A percentile compares a stretch with the other conserved stretches of the same genome.
Conservation (phyloP, 2,113 vertebrate genomes). For the Burhinus bistriatus region DNA sequence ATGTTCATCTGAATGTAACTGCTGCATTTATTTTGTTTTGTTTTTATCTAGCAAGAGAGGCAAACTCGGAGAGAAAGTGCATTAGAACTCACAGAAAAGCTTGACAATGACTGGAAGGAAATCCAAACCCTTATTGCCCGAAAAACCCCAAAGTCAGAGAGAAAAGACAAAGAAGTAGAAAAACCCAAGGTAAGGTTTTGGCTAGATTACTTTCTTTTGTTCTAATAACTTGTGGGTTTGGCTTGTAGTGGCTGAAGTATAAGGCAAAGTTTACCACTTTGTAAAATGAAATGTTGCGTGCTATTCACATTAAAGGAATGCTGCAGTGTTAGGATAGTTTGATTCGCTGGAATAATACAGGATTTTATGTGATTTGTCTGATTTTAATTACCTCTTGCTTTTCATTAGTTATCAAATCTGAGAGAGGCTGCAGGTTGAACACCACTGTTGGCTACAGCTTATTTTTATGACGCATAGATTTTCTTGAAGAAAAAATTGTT, state of each 20-base stretch:
- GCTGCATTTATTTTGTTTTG: neutral
- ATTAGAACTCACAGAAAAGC: constrained; percentile 90
- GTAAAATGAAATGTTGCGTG: neutral
- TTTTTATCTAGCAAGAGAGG: constrained; percentile 81
- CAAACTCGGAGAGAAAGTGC: constrained; percentile 87
- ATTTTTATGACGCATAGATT: neutral
- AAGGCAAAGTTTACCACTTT: neutral
- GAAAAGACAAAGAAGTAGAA: constrained; percentile 64
- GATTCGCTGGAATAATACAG: neutral
- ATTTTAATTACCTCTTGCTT: neutral
- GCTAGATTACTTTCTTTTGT: neutral
- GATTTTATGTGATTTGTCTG: neutral
- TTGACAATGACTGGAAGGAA: constrained; percentile 92
- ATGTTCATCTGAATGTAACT: neutral
- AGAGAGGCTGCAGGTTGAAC: neutral
- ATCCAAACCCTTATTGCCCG: constrained; percentile 84
- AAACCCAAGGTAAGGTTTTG: constrained; percentile 80
- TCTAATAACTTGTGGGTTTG: neutral
- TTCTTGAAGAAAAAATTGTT: neutral
- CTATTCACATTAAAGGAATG: neutral
- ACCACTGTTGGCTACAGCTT: neutral
- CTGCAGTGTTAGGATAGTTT: neutral
- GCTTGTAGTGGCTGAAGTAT: neutral
- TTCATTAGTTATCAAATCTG: neutral
- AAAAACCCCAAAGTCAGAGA: constrained; percentile 75